Evolutionary conservation across 2,797 vertebrate genomes (phyloP).

Genomic region (Adelosebastes latens): DNA sequence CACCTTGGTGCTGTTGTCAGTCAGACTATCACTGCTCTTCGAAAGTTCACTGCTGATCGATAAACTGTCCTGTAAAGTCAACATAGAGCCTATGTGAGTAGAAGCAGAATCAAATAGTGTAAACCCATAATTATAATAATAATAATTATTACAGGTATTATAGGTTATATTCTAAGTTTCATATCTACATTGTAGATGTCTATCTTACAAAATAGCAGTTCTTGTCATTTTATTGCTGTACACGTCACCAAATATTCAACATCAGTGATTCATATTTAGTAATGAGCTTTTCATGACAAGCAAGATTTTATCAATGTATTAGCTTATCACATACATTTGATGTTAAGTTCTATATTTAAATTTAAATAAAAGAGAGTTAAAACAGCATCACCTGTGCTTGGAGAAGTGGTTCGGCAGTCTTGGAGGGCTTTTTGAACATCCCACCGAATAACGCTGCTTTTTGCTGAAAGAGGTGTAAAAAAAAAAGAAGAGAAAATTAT

Average conservation of each 20-base stretch:
- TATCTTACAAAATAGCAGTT: not conserved
- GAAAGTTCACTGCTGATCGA: conserved; percentile 52
- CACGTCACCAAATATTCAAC: not conserved
- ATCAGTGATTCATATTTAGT: not conserved
- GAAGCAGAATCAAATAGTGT: not conserved
- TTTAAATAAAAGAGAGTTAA: not conserved
- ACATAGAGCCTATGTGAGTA: not conserved
- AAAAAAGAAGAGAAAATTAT: not conserved
- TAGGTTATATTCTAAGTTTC: not conserved
- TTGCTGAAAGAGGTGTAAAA: conserved; percentile 33
- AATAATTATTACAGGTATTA: no score
- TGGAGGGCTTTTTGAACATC: conserved; percentile 66
- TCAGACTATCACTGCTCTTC: conserved; percentile 59
- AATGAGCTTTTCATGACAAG: not conserved
- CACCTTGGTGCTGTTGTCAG: conserved; percentile 53
- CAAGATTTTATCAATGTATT: no score
- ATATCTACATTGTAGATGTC: not conserved
- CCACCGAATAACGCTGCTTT: conserved; percentile 61
- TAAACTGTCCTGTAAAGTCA: conserved; percentile 49
- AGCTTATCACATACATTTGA: no score
- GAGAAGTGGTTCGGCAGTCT: conserved; percentile 23
- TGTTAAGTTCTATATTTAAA: not conserved
- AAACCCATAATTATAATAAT: not conserved
- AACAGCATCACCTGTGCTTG: conserved; percentile 42
- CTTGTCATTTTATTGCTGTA: not conserved